Evolutionary conservation across 2,888 invertebrate genomes (phyloP).

Genomic region (Pristionchus entomophagus): DNA sequence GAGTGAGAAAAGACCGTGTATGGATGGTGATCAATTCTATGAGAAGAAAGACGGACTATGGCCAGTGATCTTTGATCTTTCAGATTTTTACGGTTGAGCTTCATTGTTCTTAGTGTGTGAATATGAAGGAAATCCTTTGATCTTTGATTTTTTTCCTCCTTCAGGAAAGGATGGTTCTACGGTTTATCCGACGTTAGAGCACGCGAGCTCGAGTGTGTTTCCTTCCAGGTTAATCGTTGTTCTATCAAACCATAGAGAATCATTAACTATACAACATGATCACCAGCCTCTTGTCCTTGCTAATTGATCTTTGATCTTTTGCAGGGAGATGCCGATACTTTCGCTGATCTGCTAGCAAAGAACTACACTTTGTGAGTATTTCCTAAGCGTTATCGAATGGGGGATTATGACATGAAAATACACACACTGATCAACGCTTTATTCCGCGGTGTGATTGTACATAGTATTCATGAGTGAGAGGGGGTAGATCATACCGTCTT

Average conservation of each 20-base stretch:
- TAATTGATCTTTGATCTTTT: constrained; percentile 48
- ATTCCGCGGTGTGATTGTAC: not conserved
- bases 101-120: too few relatives aligned
- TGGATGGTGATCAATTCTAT: constrained; percentile 72
- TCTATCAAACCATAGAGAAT: constrained; percentile 40
- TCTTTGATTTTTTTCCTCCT: constrained; percentile 8
- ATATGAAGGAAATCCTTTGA: too few relatives aligned
- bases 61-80: constrained; percentile 48
- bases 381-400: constrained; percentile 27
- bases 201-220: constrained; percentile 84
- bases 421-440: too few relatives aligned
- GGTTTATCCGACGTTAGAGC: constrained; percentile 84
- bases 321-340: constrained; percentile 71
- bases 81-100: not conserved
- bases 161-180: constrained; percentile 82
- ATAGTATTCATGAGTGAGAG: not conserved
- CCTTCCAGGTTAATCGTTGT: constrained; percentile 83
- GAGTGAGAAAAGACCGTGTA: constrained; percentile 78
- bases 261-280: not conserved
- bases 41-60: constrained; percentile 66
- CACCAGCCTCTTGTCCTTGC: not conserved
- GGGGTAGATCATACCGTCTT: not conserved
- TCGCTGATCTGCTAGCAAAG: constrained; percentile 59
- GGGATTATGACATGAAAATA: too few relatives aligned
- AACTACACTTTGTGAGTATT: constrained; percentile 52